Base-by-base conservation (phyloP, 2,888 invertebrate species). In the Chironomus tentans region DNA sequence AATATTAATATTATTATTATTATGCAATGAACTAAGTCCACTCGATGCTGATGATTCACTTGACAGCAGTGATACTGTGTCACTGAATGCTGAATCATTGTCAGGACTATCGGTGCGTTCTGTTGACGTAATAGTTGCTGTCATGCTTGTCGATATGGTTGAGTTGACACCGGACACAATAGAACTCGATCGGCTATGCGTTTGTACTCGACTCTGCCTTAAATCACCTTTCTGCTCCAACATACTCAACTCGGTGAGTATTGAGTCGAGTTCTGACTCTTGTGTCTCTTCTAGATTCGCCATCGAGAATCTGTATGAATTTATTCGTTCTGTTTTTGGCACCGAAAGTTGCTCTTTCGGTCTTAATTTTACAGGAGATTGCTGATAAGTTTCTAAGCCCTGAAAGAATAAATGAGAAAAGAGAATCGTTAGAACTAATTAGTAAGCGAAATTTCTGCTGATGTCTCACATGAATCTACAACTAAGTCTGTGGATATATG, bases 81-180 rank as follows among this genome's bases (percentile, higher is more conserved):
- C 98, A 81, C 97, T 97, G 84, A 97, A 98, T 15, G 98, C 98
- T 12, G 97, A 97, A 85, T 98, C 98, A 85, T 97, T 97, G 85
- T 98, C 98, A 0, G 97, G 97, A 75, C 95, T 95, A 81, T 97
- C 96, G 13, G 95, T 93, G 78, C 95, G 88, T n/a, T 85, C 65
- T n/a, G 74, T 85, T 81, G 79, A 85, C 79, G 81, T 86, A 82
- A 78, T 80, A 24, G 71, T 48, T 61, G 78, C 76, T 21, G 65
- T 65, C 22, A 79, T 79, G 48, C 83, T 81, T 77, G 82, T 83
- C 62, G 82, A 82, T 24, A 83, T 78, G 21, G 78, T 78, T 46
- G 82, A 81, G 65, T 81, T 82, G 76, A 82, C 82, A 77, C 81
- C 83, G 0, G 84, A 84, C 69, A 84, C 82, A 75, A 82, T 84